phyloP scores from a whole-genome alignment of 2,888 invertebrate species.

The Belgica antarctica region DNA sequence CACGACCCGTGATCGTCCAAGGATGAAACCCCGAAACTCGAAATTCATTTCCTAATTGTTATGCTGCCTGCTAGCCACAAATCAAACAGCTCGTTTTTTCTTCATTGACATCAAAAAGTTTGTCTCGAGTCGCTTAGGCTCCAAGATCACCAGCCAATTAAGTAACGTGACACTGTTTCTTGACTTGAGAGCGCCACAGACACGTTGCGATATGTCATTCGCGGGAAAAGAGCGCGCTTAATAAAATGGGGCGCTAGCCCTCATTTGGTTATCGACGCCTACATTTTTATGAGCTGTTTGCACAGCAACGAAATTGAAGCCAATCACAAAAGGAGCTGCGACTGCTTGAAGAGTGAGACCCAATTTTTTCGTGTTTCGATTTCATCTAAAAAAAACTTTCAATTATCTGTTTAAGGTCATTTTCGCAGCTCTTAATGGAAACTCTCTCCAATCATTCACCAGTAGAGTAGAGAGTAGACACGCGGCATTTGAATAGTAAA shows the following conservation, averaged over 20 bases:
- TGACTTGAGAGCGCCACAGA: background rate
- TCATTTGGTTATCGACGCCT: slow-evolving; percentile 21
- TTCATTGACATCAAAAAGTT: slow-evolving; percentile 1
- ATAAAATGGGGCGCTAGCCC: slow-evolving; percentile 19
- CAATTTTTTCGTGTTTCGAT: slow-evolving; percentile 13
- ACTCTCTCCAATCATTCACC: slow-evolving; percentile 38
- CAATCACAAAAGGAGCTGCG: slow-evolving; percentile 3
- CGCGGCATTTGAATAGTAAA: slow-evolving; percentile 39
- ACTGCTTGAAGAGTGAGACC: background rate
- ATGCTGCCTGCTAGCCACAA: background rate
- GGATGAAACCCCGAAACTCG: slow-evolving; percentile 9
- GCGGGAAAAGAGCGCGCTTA: background rate
- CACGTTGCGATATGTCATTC: background rate
- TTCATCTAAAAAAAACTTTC: slow-evolving; percentile 12
- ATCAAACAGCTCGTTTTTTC: background rate
- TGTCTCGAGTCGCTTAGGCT: background rate
- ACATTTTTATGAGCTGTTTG: slow-evolving; percentile 8
- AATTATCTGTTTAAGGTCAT: slow-evolving; percentile 30
- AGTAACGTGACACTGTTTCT: slow-evolving; percentile 4
- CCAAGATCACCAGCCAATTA: slow-evolving; percentile 25
- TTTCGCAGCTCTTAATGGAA: slow-evolving; percentile 9
- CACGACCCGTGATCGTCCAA: slow-evolving; percentile 3
- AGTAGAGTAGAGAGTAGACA: background rate
- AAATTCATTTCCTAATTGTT: slow-evolving; percentile 20
- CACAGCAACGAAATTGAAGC: slow-evolving; percentile 5